phyloP scores from a whole-genome alignment of 2,797 vertebrate genomes.

The Danio jaintianensis region DNA sequence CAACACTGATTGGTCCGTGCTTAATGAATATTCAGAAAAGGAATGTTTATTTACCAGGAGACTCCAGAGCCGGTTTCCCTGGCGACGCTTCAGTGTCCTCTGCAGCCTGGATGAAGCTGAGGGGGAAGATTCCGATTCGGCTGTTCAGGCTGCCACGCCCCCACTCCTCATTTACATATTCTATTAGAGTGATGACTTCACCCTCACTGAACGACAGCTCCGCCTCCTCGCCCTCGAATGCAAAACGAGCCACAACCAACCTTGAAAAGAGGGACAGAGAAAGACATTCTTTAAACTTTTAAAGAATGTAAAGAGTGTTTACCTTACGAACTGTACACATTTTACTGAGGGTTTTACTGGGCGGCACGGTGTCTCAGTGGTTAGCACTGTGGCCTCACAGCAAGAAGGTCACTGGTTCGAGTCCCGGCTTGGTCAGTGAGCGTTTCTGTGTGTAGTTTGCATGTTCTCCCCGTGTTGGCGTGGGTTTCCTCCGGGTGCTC shows the following conservation, averaged over 20 bases:
- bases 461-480: too few relatives aligned
- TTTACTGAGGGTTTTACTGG: too few relatives aligned
- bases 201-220: conserved; percentile 92
- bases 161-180: conserved; percentile 89
- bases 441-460: too few relatives aligned
- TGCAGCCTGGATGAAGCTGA: conserved; percentile 85
- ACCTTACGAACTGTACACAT: conserved; percentile 18
- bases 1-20: not conserved
- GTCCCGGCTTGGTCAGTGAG: too few relatives aligned
- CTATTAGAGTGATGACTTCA: conserved; percentile 85
- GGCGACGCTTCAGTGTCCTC: conserved; percentile 75
- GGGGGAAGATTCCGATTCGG: conserved; percentile 85
- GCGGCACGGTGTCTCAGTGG: too few relatives aligned
- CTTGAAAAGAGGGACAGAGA: conserved; percentile 64
- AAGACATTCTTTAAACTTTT: not conserved
- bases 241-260: conserved; percentile 83
- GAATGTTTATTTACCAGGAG: conserved; percentile 10
- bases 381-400: too few relatives aligned
- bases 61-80: conserved; percentile 14
- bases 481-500: too few relatives aligned
- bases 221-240: conserved; percentile 89
- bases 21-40: not conserved
- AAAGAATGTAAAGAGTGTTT: too few relatives aligned
- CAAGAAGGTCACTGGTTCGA: too few relatives aligned
- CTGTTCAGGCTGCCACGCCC: conserved; percentile 87